Percentiles rank a stretch among this genome's conserved stretches.
phyloP scores from a whole-genome alignment of 2,888 invertebrate genomes.

The Drosophila colorata region DNA sequence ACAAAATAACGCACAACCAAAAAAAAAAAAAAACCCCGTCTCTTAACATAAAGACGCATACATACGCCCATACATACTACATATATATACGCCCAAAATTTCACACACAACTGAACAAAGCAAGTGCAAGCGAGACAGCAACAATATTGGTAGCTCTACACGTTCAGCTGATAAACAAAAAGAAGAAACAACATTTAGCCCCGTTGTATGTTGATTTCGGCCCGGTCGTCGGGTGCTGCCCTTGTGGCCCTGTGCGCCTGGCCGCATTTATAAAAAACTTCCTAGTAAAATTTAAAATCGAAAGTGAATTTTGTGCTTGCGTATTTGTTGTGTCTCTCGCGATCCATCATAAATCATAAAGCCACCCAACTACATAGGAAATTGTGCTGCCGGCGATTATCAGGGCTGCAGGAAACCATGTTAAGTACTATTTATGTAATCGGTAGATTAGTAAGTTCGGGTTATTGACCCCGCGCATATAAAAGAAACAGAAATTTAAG shows the following conservation, averaged over 20 bases:
- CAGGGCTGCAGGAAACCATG: slow-evolving; percentile 62
- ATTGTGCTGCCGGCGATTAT: slow-evolving; percentile 49
- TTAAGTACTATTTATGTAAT: slow-evolving; percentile 16
- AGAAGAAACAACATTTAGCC: slow-evolving; percentile 12
- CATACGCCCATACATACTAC: not conserved
- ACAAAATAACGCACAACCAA: slow-evolving; percentile 12
- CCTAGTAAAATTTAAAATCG: slow-evolving; percentile 76
- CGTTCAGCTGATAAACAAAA: slow-evolving; percentile 33
- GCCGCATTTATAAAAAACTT: slow-evolving; percentile 76
- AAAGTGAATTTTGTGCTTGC: slow-evolving; percentile 63
- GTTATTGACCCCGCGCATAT: slow-evolving; percentile 29
- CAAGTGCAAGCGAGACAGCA: slow-evolving; percentile 49
- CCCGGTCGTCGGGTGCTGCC: slow-evolving; percentile 35
- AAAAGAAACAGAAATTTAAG: slow-evolving; percentile 5
- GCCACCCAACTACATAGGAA: slow-evolving; percentile 65
- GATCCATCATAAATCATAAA: slow-evolving; percentile 71
- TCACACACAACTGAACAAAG: not conserved
- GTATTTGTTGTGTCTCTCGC: slow-evolving; percentile 2
- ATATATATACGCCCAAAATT: not conserved
- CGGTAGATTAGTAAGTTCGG: slow-evolving; percentile 16
- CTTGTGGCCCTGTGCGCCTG: slow-evolving; percentile 67
- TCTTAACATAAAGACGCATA: not conserved
- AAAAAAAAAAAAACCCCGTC: slow-evolving; percentile 6
- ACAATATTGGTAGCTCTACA: slow-evolving; percentile 12
- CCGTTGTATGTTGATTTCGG: slow-evolving; percentile 15